Percentiles rank a stretch among this genome's conserved stretches.
Conservation (phyloP, 64 coral and sea anemone genomes). For the Acropora yongei region DNA sequence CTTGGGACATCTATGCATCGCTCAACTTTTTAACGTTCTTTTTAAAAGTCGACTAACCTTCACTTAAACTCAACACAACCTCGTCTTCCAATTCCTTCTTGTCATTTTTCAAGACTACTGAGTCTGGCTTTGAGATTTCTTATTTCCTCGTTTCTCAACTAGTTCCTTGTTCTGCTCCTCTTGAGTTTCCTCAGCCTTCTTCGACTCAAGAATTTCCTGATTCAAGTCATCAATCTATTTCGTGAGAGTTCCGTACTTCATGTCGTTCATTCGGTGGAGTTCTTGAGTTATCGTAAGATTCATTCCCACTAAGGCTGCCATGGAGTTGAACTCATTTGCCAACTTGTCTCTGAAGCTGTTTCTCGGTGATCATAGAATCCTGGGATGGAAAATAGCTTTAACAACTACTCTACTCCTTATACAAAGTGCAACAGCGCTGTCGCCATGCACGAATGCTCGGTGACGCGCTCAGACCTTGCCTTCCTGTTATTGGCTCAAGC, state of each 20-base stretch:
- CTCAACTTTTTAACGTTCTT: slow-evolving; percentile 19
- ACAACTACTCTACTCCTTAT: background rate
- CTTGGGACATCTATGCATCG: background rate
- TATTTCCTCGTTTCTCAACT: slow-evolving; percentile 35
- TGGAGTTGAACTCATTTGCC: background rate
- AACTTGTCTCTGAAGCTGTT: slow-evolving; percentile 6
- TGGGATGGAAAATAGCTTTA: background rate
- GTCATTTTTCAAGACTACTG: slow-evolving; percentile 20
- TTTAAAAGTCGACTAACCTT: slow-evolving; percentile 33
- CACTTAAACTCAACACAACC: slow-evolving; percentile 15
- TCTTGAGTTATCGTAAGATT: slow-evolving; percentile 5
- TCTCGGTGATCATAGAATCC: background rate
- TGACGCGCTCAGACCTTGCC: background rate
- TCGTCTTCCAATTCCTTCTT: slow-evolving; percentile 47
- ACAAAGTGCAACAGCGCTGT: background rate
- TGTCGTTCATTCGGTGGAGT: background rate
- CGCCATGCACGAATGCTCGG: background rate
- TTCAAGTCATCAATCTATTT: slow-evolving; percentile 22
- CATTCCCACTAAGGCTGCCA: background rate
- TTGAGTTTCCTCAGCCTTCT: background rate
- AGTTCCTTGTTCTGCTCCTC: slow-evolving; percentile 49
- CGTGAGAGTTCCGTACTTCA: background rate
- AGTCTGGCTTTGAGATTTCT: slow-evolving; percentile 28
- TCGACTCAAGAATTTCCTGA: background rate
- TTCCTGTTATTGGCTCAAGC: background rate